phyloP scores from a whole-genome alignment of 2,797 vertebrate genomes.

The Hoplostethus atlanticus region DNA sequence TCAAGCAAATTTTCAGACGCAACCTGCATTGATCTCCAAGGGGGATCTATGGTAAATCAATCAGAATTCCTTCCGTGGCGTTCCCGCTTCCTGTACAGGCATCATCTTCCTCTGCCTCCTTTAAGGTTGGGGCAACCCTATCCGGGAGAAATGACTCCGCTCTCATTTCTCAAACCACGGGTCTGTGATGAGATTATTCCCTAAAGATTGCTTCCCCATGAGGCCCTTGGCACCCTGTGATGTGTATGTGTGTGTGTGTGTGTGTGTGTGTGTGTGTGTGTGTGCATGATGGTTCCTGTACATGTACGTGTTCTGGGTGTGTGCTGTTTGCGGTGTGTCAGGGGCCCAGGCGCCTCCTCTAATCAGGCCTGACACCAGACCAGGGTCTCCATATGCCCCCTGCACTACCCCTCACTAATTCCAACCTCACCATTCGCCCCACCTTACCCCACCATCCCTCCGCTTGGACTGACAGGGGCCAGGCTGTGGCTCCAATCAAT shows the following conservation, averaged over 20 bases:
- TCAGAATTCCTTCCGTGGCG: slow-evolving; percentile 36
- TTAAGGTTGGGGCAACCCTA: slow-evolving; percentile 17
- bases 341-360: slow-evolving; percentile 65
- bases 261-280: slow-evolving; percentile 42
- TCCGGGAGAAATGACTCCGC: slow-evolving; percentile 21
- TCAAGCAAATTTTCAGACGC: slow-evolving; percentile 36
- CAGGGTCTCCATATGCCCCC: slow-evolving; percentile 69
- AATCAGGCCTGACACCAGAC: slow-evolving; percentile 84
- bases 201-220: slow-evolving; percentile 63
- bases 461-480: slow-evolving; percentile 69
- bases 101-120: slow-evolving; percentile 36
- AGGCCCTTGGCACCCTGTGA: slow-evolving; percentile 54
- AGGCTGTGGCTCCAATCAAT: slow-evolving; percentile 74
- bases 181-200: slow-evolving; percentile 50
- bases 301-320: slow-evolving; percentile 51
- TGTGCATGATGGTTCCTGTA: slow-evolving; percentile 33
- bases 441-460: slow-evolving; percentile 60
- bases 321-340: slow-evolving; percentile 55
- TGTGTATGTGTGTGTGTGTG: slow-evolving; percentile 22
- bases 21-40: slow-evolving; percentile 42
- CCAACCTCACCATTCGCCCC: slow-evolving; percentile 62
- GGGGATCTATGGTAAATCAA: slow-evolving; percentile 53
- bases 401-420: slow-evolving; percentile 69
- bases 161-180: slow-evolving; percentile 15
- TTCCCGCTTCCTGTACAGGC: slow-evolving; percentile 21